These are phyloP conservation scores for Tupaia chinensis DNA, from an alignment of 2,113 vertebrate species.

Conservation along the genomic window DNA sequence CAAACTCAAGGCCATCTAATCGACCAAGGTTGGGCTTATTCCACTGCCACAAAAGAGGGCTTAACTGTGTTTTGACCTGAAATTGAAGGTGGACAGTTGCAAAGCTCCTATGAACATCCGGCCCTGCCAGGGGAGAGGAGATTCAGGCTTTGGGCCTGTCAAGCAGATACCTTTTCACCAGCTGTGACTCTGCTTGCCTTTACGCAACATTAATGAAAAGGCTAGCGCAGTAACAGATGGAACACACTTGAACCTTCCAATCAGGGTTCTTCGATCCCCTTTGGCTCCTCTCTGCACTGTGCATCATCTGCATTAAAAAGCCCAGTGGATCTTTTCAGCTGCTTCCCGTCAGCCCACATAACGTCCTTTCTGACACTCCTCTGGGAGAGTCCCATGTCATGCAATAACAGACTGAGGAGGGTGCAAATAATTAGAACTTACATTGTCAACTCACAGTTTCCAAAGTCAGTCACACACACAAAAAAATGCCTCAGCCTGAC, in stretches of 20 bases:
- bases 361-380: constrained; percentile 33
- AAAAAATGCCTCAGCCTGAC: constrained; percentile 45
- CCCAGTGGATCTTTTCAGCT: constrained; percentile 64
- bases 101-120: not conserved
- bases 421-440: constrained; percentile 72
- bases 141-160: constrained; percentile 32
- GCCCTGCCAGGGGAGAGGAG: not conserved
- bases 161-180: constrained; percentile 58
- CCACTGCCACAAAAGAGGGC: not conserved
- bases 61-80: not conserved
- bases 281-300: not conserved
- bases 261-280: constrained; percentile 44
- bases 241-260: constrained; percentile 67
- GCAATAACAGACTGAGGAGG: not conserved
- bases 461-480: constrained; percentile 42
- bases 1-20: not conserved
- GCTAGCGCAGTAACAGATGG: constrained; percentile 70
- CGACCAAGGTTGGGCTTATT: not conserved
- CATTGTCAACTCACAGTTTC: constrained; percentile 54
- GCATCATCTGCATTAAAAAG: constrained; percentile 72
- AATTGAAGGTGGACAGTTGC: constrained; percentile 27
- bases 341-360: constrained; percentile 43
- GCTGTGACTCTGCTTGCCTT: constrained; percentile 52
- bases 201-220: constrained; percentile 64
- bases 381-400: not conserved